Evolutionary conservation across 2,113 vertebrate genomes (phyloP), one percentile per base, ranked within the genome.

Genomic region (Anguilla japonica): DNA sequence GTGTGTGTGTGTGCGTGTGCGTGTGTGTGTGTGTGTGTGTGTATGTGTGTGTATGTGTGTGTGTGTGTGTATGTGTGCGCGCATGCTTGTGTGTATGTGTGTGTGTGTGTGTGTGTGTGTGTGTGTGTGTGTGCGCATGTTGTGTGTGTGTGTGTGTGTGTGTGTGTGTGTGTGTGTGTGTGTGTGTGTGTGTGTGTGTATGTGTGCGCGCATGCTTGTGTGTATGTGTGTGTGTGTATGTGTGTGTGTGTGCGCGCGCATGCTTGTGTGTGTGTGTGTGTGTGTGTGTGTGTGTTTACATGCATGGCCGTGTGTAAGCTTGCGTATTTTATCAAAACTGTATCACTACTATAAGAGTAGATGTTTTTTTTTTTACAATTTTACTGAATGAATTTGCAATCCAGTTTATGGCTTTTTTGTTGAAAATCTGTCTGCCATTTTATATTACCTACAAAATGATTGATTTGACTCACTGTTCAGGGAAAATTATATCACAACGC

Each of bases 141-240:
- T 86, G 91, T 91, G 88, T 87, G 71, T 57, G 34, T 34, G 82
- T 84, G 86, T 84, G 87, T 79, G 82, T 43, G 26, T 82, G 57
- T 81, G 29, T 81, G 81, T 60, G 60, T 63, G 83, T 89, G 79
- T 83, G 63, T 90, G 63, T 57, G 79, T 86, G 57, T 84, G 79
- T 60, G 85, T 88, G 86, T 63, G 63, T 83, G 85, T 83, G 83
- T 87, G 63, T 57, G 67, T 83, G 34, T 50, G 22, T 63, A 7
- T 50, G 46, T 78, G 84, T 80, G 71, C 53, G 15, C 40, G 82
- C 11, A 11, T 53, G 50, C 7, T 2, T 29, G 79, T 80, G 18
- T 39, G 80, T 82, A 14, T 14, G 50, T 14, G 50, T 14, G 50
- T 14, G 50, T 53, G 50, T 53, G 13, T 14, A 6, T 53, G 50